Base-by-base conservation (phyloP, 2,113 vertebrate species). In the Corythaeola cristata region DNA sequence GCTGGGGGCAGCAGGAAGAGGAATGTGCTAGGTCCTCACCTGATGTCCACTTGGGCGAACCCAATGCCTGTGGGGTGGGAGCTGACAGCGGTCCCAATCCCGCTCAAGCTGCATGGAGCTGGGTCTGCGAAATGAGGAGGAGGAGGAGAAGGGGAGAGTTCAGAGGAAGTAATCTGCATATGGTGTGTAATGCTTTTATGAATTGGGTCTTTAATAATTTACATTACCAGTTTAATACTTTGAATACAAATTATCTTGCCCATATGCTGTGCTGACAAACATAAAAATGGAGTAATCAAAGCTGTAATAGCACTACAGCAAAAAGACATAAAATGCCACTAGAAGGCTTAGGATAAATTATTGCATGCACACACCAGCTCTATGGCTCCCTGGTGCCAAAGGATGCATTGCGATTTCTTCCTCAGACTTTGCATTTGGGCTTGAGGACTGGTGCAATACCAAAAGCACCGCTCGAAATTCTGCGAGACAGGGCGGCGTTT, bases 161-260 rank as follows among this genome's bases (percentile, higher is more conserved):
- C 58, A 75, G 50, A 45, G 59, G 64, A 88, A 64, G 60, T 58
- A 93, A 97, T 97, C 90, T 97, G 95, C 97, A 98, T 97, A 96
- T 96, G 93, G 90, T 89, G 81, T 76, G 81, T 88, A 97, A 96
- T 97, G 96, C 89, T 76, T 97, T 97, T 97, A 97, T 97, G 97
- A 98, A 98, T 97, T 95, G 96, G 95, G 94, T 96, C 96, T 98
- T 98, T 97, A 98, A 98, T 98, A 97, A 98, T 98, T 98, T 97
- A 98, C 96, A 98, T 92, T 97, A 96, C 96, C 92, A 90, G 97
- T 97, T 97, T 98, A 97, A 98, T 98, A 97, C 97, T 95, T 96
- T 92, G 98, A 97, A 98, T 98, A 97, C 97, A 96, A 98, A 98
- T 98, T 94, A 97, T 97, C 94, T 97, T 94, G 89, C 97, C 97